A percentile compares a stretch with the other conserved stretches of the same genome.
These are phyloP conservation scores for Synanthedon myopaeformis DNA, from an alignment of 2,888 invertebrate genomes.

Conservation along the genomic window DNA sequence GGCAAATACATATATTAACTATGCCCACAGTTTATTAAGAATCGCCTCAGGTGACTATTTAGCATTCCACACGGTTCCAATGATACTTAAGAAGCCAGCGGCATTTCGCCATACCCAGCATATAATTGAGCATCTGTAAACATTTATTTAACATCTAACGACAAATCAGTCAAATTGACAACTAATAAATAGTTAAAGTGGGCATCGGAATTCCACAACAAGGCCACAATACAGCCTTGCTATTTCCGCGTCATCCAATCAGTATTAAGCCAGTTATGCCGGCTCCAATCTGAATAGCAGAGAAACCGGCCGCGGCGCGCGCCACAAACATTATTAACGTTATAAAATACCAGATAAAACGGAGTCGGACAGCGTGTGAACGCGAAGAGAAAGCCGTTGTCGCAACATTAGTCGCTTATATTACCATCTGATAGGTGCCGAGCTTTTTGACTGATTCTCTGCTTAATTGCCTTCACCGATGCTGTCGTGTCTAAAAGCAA, in stretches of 20 bases:
- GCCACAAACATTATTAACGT: constrained; percentile 62
- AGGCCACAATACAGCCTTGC: constrained; percentile 61
- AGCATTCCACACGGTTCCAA: constrained; percentile 25
- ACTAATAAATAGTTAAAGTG: constrained; percentile 46
- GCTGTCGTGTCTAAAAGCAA: constrained; percentile 25
- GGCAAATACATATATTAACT: constrained; percentile 34
- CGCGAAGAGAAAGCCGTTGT: constrained; percentile 60
- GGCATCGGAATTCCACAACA: constrained; percentile 53
- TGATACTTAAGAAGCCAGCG: constrained; percentile 24
- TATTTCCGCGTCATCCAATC: constrained; percentile 63
- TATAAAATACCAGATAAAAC: constrained; percentile 66
- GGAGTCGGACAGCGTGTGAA: constrained; percentile 66
- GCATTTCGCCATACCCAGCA: constrained; percentile 12
- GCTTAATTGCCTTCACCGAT: constrained; percentile 28
- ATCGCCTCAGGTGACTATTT: constrained; percentile 28
- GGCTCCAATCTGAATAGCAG: constrained; percentile 46
- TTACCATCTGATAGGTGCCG: constrained; percentile 39
- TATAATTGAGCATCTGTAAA: background rate
- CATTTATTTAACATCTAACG: background rate
- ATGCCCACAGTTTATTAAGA: constrained; percentile 29
- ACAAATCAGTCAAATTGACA: constrained; percentile 16
- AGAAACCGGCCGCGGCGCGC: constrained; percentile 58
- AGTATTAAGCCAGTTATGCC: constrained; percentile 47
- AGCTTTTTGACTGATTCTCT: constrained; percentile 29
- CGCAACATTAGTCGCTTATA: constrained; percentile 52